phyloP scores from a whole-genome alignment of 2,113 vertebrate species.

The Oreocharis arfaki region DNA sequence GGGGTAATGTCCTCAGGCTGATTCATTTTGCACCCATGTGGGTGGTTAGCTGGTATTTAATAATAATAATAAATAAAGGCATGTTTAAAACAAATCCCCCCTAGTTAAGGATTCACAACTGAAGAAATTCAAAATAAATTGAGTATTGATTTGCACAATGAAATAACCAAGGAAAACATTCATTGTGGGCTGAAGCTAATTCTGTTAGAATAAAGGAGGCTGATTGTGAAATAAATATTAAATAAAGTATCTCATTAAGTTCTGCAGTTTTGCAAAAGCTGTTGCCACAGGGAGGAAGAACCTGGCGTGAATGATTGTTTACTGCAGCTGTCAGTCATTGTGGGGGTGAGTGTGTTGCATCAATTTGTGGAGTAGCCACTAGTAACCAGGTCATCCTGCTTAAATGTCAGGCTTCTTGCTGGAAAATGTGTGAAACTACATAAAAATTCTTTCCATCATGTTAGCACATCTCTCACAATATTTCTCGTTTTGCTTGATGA shows the following conservation, averaged over 20 bases:
- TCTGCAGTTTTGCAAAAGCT: background rate
- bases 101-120: background rate
- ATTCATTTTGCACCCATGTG: background rate
- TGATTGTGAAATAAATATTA: conserved; percentile 37
- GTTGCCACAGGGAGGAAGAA: background rate
- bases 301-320: background rate
- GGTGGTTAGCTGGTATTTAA: background rate
- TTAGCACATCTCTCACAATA: background rate
- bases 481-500: background rate
- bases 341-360: accelerated
- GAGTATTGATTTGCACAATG: background rate
- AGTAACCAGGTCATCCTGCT: background rate
- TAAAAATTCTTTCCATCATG: background rate
- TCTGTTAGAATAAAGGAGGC: background rate
- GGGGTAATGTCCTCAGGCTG: background rate
- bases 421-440: background rate
- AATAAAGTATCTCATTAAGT: background rate
- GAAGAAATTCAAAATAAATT: background rate
- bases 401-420: background rate
- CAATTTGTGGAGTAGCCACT: background rate
- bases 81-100: background rate
- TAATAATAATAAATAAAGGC: background rate
- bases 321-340: background rate
- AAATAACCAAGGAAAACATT: background rate
- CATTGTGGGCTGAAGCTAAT: background rate